Conservation (phyloP, 2,888 invertebrate species). For the Perdita meconis region DNA sequence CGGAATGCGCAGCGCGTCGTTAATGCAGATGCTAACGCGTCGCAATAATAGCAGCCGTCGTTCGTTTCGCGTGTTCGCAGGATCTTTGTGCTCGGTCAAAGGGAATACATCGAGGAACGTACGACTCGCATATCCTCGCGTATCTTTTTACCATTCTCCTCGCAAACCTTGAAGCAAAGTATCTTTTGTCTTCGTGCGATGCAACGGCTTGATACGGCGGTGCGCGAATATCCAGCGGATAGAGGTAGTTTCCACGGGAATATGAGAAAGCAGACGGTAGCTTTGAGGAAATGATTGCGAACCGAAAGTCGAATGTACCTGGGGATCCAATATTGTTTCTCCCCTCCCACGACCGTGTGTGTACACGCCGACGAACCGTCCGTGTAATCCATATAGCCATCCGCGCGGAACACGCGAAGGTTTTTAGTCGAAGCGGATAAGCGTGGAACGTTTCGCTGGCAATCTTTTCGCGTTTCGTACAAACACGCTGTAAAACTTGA, state of each 20-base stretch:
- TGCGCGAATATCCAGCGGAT: conserved; percentile 18
- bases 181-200: conserved; percentile 57
- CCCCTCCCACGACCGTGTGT: conserved; percentile 10
- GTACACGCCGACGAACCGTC: background rate
- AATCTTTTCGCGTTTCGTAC: background rate
- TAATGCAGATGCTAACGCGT: conserved; percentile 1
- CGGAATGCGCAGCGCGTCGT: background rate
- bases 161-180: conserved; percentile 46
- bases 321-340: conserved; percentile 48
- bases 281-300: conserved; percentile 62
- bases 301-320: conserved; percentile 28
- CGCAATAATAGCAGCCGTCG: conserved; percentile 4
- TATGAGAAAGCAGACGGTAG: conserved; percentile 48
- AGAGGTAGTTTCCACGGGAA: conserved; percentile 35
- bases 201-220: conserved; percentile 44
- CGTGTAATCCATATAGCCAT: conserved; percentile 12
- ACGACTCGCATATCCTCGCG: conserved; percentile 3
- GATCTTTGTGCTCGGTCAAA: conserved; percentile 59
- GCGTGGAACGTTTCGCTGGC: background rate
- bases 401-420: background rate
- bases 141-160: conserved; percentile 60
- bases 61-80: conserved; percentile 46
- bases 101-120: conserved; percentile 49
- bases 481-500: background rate
- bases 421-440: background rate